Evolutionary conservation across 2,888 invertebrate genomes (phyloP).

Genomic region (Agriotes lineatus): DNA sequence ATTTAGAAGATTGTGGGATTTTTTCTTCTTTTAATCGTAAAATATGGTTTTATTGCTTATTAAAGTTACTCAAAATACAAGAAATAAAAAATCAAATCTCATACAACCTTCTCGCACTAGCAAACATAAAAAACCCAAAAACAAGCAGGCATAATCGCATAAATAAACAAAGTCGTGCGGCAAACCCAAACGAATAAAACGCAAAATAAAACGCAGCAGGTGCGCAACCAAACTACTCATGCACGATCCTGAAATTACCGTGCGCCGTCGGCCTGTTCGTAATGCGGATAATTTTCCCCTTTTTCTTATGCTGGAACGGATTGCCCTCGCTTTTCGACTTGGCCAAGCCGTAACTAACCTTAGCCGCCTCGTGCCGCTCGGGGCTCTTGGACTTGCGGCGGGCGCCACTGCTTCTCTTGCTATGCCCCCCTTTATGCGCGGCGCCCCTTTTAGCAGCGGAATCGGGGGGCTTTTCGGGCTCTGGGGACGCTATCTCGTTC

Average conservation of each 20-base stretch:
- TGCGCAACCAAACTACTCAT: constrained; percentile 24
- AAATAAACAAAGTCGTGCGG: neutral
- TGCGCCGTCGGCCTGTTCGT: constrained; percentile 56
- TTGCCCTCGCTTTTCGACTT: constrained; percentile 65
- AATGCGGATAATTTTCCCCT: constrained; percentile 62
- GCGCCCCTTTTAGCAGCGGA: constrained; percentile 30
- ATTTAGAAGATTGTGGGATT: no score
- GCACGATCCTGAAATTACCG: constrained; percentile 55
- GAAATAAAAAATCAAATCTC: neutral
- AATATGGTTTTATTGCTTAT: no score
- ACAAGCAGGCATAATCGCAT: neutral
- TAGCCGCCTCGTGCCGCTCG: neutral
- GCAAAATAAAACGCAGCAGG: neutral
- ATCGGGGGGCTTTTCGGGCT: no score
- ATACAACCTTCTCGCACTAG: neutral
- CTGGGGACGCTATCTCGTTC: constrained; percentile 30
- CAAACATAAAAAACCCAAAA: neutral
- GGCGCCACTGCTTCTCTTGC: constrained; percentile 17
- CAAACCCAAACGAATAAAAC: neutral
- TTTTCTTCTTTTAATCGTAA: no score
- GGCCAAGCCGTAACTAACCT: constrained; percentile 55
- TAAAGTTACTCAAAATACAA: no score
- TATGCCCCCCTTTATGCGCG: constrained; percentile 2
- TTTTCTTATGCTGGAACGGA: constrained; percentile 62
- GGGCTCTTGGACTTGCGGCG: constrained; percentile 6